phyloP scores from a whole-genome alignment of 2,888 invertebrate genomes.

The Drymonia ruficornis region DNA sequence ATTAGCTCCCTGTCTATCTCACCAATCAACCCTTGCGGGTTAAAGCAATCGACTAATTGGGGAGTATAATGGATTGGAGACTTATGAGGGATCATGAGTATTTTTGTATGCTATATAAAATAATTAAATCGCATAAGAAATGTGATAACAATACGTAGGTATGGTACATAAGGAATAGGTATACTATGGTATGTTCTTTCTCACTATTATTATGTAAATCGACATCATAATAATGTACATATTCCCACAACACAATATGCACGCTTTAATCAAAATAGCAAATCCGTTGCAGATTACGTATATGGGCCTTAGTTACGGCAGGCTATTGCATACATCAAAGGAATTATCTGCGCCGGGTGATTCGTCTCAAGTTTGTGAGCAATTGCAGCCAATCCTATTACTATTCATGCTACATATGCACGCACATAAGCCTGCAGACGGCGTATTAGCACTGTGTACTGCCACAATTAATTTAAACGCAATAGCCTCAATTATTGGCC shows the following conservation, averaged over 20 bases:
- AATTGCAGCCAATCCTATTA: slow-evolving; percentile 73
- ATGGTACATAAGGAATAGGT: no score
- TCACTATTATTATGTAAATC: slow-evolving; percentile 4
- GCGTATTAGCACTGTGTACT: slow-evolving; percentile 65
- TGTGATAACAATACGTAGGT: no score
- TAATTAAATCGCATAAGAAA: not conserved
- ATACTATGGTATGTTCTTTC: not conserved
- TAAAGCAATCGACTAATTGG: not conserved
- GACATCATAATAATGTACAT: slow-evolving; percentile 4
- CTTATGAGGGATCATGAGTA: not conserved
- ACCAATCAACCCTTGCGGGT: slow-evolving; percentile 1
- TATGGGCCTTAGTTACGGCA: slow-evolving; percentile 36
- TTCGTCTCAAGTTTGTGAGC: slow-evolving; percentile 71
- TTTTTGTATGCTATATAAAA: not conserved
- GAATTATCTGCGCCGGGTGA: slow-evolving; percentile 64
- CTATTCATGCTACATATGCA: slow-evolving; percentile 64
- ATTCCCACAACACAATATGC: slow-evolving; percentile 10
- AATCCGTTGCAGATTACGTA: slow-evolving; percentile 39
- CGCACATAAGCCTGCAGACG: slow-evolving; percentile 48
- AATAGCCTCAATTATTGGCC: slow-evolving; percentile 76
- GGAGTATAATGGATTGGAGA: not conserved
- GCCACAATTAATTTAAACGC: slow-evolving; percentile 79
- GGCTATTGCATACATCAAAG: slow-evolving; percentile 65
- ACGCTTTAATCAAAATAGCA: slow-evolving; percentile 30
- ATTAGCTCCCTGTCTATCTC: slow-evolving; percentile 2